Conservation (phyloP, 2,113 vertebrate species). For the Xiphophorus hellerii region DNA sequence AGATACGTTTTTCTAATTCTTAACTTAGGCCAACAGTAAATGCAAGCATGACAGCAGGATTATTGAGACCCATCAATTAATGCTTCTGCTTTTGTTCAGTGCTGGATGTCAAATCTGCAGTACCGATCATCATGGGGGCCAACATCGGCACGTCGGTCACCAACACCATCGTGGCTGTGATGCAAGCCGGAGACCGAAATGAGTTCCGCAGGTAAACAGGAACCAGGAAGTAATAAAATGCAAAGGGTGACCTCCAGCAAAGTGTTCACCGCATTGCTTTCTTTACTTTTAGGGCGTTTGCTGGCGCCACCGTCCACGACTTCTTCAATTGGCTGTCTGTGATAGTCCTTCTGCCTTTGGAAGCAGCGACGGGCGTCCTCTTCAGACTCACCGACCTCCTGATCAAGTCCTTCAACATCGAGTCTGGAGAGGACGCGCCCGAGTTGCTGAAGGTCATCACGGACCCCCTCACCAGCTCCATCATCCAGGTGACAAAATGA, state of each 20-base stretch:
- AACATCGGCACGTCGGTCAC: constrained; percentile 98
- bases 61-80: neutral
- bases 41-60: too few relatives aligned
- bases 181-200: constrained; percentile 93
- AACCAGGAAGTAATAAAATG: neutral
- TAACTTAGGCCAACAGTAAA: neutral
- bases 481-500: constrained; percentile 86
- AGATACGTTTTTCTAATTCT: neutral
- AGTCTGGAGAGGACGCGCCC: constrained; percentile 89
- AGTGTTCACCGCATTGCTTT: neutral
- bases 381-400: constrained; percentile 84
- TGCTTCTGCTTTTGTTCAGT: constrained; percentile 71
- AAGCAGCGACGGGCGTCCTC: constrained; percentile 86
- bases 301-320: constrained; percentile 93
- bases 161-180: constrained; percentile 94
- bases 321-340: constrained; percentile 99
- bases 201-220: constrained; percentile 91
- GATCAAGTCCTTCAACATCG: constrained; percentile 86
- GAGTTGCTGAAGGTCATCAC: constrained; percentile 96
- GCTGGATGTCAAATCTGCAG: constrained; percentile 84
- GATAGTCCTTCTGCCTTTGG: constrained; percentile 88
- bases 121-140: constrained; percentile 97
- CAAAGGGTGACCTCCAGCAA: neutral
- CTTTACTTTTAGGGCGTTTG: constrained; percentile 86
- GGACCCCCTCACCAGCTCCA: constrained; percentile 90